These are phyloP conservation scores for Drosophila truncata DNA, from an alignment of 1,140 invertebrate genomes.

Conservation along the genomic window DNA sequence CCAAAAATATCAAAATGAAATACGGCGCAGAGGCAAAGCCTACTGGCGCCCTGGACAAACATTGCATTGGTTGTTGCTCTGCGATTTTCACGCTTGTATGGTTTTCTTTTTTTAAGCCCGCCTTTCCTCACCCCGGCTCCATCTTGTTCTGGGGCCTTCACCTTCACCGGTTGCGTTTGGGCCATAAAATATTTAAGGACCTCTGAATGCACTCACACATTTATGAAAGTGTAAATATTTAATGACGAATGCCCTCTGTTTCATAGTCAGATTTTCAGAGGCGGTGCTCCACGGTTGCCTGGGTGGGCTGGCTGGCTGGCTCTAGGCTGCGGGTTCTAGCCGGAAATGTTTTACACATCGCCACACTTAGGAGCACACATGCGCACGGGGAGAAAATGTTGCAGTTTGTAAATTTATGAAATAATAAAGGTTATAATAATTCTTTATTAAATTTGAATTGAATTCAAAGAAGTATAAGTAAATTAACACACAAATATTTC, in stretches of 20 bases:
- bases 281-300: conserved; percentile 7
- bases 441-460: not conserved
- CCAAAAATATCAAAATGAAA: conserved; percentile 48
- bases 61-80: conserved; percentile 55
- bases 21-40: conserved; percentile 4
- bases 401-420: not conserved
- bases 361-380: conserved; percentile 9
- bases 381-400: conserved; percentile 7
- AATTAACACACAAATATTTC: not conserved
- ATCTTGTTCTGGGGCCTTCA: conserved; percentile 40
- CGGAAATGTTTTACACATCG: conserved; percentile 36
- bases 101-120: conserved; percentile 44
- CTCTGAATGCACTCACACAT: conserved; percentile 81
- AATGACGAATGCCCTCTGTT: conserved; percentile 67
- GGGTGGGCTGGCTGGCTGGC: conserved; percentile 9
- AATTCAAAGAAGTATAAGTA: too few species aligned
- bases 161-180: conserved; percentile 56
- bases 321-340: conserved; percentile 23
- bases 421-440: not conserved
- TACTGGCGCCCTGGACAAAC: conserved; percentile 26
- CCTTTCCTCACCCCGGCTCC: not conserved
- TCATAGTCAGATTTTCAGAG: conserved; percentile 42
- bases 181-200: conserved; percentile 77
- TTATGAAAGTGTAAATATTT: conserved; percentile 83
- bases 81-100: conserved; percentile 77